Evolutionary conservation across 2,888 invertebrate species (phyloP).

Genomic region (Bimastos eiseni): DNA sequence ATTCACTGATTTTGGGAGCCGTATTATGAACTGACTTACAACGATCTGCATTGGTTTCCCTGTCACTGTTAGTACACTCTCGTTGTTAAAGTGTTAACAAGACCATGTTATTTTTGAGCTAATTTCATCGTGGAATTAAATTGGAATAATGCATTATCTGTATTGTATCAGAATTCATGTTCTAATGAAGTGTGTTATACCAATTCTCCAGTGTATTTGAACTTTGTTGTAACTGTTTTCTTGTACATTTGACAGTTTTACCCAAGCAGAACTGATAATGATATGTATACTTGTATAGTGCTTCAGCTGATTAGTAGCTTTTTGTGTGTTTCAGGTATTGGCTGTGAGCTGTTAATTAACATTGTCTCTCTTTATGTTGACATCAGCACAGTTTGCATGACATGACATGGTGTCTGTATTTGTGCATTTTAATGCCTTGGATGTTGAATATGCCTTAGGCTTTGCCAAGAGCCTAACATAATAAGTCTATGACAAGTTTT

Average conservation of each 20-base stretch:
- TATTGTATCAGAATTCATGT: too few species aligned
- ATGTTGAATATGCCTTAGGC: conserved; percentile 13
- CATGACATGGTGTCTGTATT: neutral
- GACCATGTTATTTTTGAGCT: too few species aligned
- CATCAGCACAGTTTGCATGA: conserved; percentile 6
- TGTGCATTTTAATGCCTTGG: neutral
- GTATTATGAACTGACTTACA: too few species aligned
- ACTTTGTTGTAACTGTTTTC: neutral
- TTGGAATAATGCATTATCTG: neutral
- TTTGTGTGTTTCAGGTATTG: neutral
- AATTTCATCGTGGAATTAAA: too few species aligned
- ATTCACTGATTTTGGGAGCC: too few species aligned
- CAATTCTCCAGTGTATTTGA: neutral
- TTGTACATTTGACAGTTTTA: neutral
- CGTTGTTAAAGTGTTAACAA: too few species aligned
- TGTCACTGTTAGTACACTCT: too few species aligned
- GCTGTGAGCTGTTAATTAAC: neutral
- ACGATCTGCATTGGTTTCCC: too few species aligned
- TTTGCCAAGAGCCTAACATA: neutral
- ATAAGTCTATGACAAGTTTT: conserved; percentile 13
- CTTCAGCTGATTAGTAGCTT: conserved; percentile 2
- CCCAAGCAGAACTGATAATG: neutral
- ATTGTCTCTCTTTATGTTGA: neutral
- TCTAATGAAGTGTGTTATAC: neutral
- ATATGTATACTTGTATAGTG: neutral